phyloP scores from a whole-genome alignment of 2,797 vertebrate genomes.

The Amphiprion clarkii region DNA sequence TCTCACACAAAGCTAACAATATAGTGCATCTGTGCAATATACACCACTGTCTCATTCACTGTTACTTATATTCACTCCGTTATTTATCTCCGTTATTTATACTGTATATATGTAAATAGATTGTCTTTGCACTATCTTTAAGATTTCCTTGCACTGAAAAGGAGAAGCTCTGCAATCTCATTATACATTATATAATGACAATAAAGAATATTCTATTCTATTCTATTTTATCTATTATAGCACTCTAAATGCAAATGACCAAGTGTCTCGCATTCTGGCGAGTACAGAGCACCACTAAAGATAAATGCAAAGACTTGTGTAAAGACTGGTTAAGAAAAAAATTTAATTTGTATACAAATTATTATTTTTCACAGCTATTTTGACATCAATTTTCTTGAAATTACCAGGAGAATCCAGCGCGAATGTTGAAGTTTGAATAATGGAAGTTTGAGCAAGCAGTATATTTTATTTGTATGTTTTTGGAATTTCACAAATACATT shows the following conservation, averaged over 20 bases:
- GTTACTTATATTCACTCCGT: no score
- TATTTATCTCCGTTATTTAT: no score
- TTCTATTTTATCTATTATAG: no score
- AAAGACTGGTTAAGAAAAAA: conserved; percentile 40
- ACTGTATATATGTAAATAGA: no score
- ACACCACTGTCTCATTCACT: no score
- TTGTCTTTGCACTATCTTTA: no score
- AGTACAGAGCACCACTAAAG: conserved; percentile 5
- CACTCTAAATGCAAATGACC: conserved; percentile 76
- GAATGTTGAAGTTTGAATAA: conserved; percentile 6
- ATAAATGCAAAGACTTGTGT: conserved; percentile 14
- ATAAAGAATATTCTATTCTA: no score
- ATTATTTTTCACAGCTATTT: conserved; percentile 3
- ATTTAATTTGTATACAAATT: conserved; percentile 17
- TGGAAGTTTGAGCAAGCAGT: conserved; percentile 12
- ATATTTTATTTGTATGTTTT: conserved; percentile 31
- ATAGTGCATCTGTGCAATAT: no score
- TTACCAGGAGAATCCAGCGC: not conserved
- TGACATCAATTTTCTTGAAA: conserved; percentile 7
- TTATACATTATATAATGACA: no score
- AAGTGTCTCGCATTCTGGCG: conserved; percentile 24
- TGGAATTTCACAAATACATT: conserved; percentile 16
- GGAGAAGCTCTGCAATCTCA: no score
- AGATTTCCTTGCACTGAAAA: no score
- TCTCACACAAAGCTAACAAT: no score